Evolutionary conservation across 2,888 invertebrate species (phyloP).

Genomic region (Meteorus cinctellus): DNA sequence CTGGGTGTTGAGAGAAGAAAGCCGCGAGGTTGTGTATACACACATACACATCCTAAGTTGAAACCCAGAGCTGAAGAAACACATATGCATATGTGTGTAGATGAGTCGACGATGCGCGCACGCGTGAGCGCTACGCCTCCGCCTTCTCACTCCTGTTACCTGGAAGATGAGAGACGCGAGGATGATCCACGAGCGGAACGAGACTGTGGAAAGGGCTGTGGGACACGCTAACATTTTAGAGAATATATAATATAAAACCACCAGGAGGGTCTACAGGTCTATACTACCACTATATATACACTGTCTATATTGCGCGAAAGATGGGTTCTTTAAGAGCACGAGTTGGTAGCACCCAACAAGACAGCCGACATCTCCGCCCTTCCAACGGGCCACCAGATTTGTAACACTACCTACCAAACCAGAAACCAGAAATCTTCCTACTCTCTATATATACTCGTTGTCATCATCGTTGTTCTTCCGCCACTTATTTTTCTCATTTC

Average conservation of each 20-base stretch:
- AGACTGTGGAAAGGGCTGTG: slow-evolving; percentile 41
- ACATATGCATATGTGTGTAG: slow-evolving; percentile 18
- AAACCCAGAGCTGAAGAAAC: not conserved
- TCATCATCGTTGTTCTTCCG: slow-evolving; percentile 14
- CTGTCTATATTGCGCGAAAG: slow-evolving; percentile 45
- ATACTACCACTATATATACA: slow-evolving; percentile 3
- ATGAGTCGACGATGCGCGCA: slow-evolving; percentile 42
- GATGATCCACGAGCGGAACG: slow-evolving; percentile 40
- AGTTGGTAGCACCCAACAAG: slow-evolving; percentile 69
- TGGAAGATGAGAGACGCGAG: slow-evolving; percentile 35
- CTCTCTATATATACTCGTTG: not conserved
- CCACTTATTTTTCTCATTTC: slow-evolving; percentile 19
- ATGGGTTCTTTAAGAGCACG: slow-evolving; percentile 65
- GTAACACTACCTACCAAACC: slow-evolving; percentile 51
- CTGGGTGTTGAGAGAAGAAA: slow-evolving; percentile 43
- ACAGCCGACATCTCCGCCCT: slow-evolving; percentile 69
- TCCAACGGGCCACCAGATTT: slow-evolving; percentile 50
- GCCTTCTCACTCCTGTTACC: slow-evolving; percentile 29
- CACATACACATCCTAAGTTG: not conserved
- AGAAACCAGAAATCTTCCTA: slow-evolving; percentile 43
- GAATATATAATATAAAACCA: slow-evolving; percentile 60
- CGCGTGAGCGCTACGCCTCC: slow-evolving; percentile 28
- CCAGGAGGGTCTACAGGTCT: slow-evolving; percentile 49
- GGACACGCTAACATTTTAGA: slow-evolving; percentile 48
- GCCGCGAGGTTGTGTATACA: slow-evolving; percentile 24